Conservation (phyloP, 2,113 vertebrate genomes). For the Gobio gobio region DNA sequence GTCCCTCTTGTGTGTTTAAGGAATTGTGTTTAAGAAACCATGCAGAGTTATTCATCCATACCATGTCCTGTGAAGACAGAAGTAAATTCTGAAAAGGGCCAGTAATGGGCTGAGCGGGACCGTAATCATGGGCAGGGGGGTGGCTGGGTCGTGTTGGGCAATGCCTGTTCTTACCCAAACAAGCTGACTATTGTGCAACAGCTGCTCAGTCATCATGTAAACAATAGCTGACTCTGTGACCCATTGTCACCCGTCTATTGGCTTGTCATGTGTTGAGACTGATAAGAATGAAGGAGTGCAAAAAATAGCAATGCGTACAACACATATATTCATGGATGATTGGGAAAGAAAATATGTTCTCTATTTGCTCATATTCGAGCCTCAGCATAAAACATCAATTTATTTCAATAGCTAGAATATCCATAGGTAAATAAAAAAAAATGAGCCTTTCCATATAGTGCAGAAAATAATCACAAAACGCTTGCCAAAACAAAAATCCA, state of each 20-base stretch:
- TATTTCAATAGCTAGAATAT: constrained; percentile 3
- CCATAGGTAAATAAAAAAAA: constrained; percentile 12
- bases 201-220: constrained; percentile 33
- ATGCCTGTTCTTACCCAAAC: constrained; percentile 48
- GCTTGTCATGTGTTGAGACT: constrained; percentile 12
- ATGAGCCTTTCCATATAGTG: not conserved
- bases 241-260: constrained; percentile 46
- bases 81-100: constrained; percentile 1
- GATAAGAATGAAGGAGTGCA: constrained; percentile 30
- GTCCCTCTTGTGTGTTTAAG: not conserved
- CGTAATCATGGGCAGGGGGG: not conserved
- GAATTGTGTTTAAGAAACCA: not conserved
- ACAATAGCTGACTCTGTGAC: constrained; percentile 53
- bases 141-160: constrained; percentile 34
- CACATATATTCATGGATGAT: constrained; percentile 6
- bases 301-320: not conserved
- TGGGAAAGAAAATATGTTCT: not conserved
- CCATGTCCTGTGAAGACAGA: not conserved
- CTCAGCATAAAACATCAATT: not conserved
- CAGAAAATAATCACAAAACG: constrained; percentile 12
- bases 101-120: not conserved
- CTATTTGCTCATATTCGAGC: not conserved
- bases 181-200: constrained; percentile 58
- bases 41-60: constrained; percentile 29
- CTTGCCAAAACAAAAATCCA: constrained; percentile 4